These are phyloP conservation scores for Melitaea athalia DNA, from an alignment of 2,888 invertebrate species.

Conservation along the genomic window DNA sequence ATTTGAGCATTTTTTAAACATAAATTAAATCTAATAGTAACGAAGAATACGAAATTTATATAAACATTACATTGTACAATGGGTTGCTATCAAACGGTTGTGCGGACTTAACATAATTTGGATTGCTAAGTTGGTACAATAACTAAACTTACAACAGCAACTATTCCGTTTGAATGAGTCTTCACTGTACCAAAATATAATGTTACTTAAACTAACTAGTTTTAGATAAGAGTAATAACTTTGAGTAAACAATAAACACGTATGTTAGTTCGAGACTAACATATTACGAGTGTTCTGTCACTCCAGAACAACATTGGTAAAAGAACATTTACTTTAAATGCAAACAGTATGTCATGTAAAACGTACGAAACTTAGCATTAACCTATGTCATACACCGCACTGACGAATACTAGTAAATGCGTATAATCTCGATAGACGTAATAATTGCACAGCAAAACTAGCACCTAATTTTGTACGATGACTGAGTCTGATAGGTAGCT, in stretches of 20 bases:
- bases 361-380: constrained; percentile 5
- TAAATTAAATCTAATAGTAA: not conserved
- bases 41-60: constrained; percentile 3
- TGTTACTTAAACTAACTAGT: not conserved
- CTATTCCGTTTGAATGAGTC: too few species aligned
- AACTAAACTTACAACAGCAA: too few species aligned
- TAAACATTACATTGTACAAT: not conserved
- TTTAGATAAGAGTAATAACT: too few species aligned
- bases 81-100: not conserved
- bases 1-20: not conserved
- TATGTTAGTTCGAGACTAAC: not conserved
- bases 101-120: not conserved
- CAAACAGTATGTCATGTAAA: not conserved
- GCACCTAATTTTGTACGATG: not conserved
- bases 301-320: not conserved
- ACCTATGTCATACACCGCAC: not conserved
- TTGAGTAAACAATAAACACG: too few species aligned
- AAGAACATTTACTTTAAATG: not conserved
- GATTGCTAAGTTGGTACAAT: too few species aligned
- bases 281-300: not conserved
- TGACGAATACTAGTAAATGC: constrained; percentile 36
- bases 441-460: constrained; percentile 13
- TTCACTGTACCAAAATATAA: not conserved
- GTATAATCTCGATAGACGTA: constrained; percentile 37
- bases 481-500: not conserved